Conservation (phyloP, 2,888 invertebrate genomes). For the Beris morrisii region DNA sequence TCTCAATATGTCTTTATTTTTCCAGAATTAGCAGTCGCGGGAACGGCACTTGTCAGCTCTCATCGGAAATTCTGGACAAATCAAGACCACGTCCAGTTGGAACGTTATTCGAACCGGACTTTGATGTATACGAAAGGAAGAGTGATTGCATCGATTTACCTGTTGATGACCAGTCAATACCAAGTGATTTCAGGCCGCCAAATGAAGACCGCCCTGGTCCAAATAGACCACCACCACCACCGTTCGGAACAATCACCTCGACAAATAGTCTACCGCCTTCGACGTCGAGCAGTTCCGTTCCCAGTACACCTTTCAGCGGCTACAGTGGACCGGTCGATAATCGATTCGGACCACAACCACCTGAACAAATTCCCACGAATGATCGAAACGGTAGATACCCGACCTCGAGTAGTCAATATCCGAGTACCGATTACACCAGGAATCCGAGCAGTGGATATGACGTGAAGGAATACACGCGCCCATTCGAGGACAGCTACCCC, state of each 20-base stretch:
- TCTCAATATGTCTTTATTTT: background rate
- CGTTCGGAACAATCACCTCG: slow-evolving; percentile 19
- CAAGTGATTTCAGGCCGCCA: slow-evolving; percentile 1
- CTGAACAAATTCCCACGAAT: slow-evolving; percentile 27
- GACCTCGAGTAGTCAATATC: slow-evolving; percentile 1
- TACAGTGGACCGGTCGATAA: slow-evolving; percentile 36
- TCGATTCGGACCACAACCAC: slow-evolving; percentile 35
- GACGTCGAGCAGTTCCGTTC: background rate
- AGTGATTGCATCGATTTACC: slow-evolving; percentile 58
- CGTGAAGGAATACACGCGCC: slow-evolving; percentile 23
- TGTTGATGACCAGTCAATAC: slow-evolving; percentile 9
- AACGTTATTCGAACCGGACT: slow-evolving; percentile 62
- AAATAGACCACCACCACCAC: slow-evolving; percentile 18
- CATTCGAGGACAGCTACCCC: slow-evolving; percentile 16
- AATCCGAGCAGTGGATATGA: slow-evolving; percentile 33
- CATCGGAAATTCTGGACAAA: slow-evolving; percentile 57
- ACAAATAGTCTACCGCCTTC: slow-evolving; percentile 7
- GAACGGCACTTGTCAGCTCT: slow-evolving; percentile 64
- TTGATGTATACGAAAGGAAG: slow-evolving; percentile 63
- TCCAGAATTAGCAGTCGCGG: slow-evolving; percentile 63
- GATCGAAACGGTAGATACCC: slow-evolving; percentile 20
- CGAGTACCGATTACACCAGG: slow-evolving; percentile 14
- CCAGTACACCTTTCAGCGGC: slow-evolving; percentile 30
- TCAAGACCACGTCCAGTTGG: slow-evolving; percentile 59
- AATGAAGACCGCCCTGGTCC: slow-evolving; percentile 7